Base-by-base conservation (phyloP, 2,797 vertebrate genomes). In the Squalus acanthias region DNA sequence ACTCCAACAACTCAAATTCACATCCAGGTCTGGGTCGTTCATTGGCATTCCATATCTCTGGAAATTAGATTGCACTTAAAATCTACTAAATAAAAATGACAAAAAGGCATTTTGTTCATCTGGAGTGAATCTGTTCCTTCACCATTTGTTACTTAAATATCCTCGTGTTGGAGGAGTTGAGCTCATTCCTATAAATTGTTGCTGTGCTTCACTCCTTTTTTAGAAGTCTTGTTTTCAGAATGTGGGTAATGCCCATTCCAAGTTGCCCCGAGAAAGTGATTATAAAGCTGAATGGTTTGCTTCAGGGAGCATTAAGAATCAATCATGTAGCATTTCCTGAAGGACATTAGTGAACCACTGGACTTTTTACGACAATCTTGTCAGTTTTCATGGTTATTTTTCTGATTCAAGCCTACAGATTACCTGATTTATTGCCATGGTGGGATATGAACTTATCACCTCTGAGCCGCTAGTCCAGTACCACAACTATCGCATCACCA, bases 351-450 rank as follows among this genome's bases (percentile, higher is more conserved):
- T 63, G 29, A 82, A 89, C 8, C 57, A 63, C 53, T 63, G 57
- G 29, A 63, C 15, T 1, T n/a, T 91, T 65, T 91, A 91, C 57
- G n/a, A 20, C 29, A 33, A 91, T 33, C 88, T 63, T 63, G 3
- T 91, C 88, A 89, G 10, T 50, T 89, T 57, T 89, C 87, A 89
- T 57, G 50, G 57, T 60, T 89, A 60, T 89, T 89, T 89, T 60
- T 89, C 87, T 89, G 87, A 57, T 89, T 60, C 53, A 10, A 60
- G 50, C 12, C 88, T 10, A 65, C 57, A 91, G n/a, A 65, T 17
- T 63, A n/a, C 29, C 88, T 91, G 82, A 85, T 85, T 85, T 85
- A 85, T 85, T 85, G 46, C 82, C 46, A 22, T 60, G 60, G 29
- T n/a, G 29, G 53, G 53, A 91, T n/a, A 65, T 91, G 29, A 93